phyloP scores from a whole-genome alignment of 2,113 vertebrate genomes.

The Panthera tigris region DNA sequence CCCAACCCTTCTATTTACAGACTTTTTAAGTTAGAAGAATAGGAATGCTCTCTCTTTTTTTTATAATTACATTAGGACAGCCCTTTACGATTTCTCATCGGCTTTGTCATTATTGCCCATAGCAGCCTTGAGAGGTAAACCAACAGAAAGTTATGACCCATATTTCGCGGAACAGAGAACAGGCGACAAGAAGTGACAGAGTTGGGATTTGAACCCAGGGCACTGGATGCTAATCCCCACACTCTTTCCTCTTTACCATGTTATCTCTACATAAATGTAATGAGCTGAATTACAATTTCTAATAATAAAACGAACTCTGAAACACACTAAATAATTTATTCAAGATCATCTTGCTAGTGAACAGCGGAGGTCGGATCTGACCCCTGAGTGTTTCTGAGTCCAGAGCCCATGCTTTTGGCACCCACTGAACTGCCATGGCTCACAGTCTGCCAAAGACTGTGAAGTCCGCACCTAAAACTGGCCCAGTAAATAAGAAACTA shows the following conservation, averaged over 20 bases:
- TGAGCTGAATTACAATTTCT: neutral
- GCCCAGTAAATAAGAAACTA: neutral
- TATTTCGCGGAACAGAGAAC: neutral
- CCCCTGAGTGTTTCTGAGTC: neutral
- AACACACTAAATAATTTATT: neutral
- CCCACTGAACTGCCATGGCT: neutral
- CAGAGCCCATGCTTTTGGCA: neutral
- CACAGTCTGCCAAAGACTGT: neutral
- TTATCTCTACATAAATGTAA: neutral
- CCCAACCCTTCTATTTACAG: neutral
- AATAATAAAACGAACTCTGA: neutral
- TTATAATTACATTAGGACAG: neutral
- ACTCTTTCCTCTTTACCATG: neutral
- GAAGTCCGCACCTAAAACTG: neutral
- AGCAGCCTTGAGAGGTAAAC: neutral
- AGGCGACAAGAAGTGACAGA: neutral
- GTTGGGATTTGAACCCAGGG: neutral
- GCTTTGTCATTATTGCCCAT: neutral
- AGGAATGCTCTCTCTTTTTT: neutral
- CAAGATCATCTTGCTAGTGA: neutral
- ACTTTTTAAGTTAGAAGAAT: neutral
- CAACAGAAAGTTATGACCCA: neutral
- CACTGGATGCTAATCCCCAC: neutral
- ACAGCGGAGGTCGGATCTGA: neutral
- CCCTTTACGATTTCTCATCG: neutral